Evolutionary conservation across 2,888 invertebrate species (phyloP).

Genomic region (Bruchidius siliquastri): DNA sequence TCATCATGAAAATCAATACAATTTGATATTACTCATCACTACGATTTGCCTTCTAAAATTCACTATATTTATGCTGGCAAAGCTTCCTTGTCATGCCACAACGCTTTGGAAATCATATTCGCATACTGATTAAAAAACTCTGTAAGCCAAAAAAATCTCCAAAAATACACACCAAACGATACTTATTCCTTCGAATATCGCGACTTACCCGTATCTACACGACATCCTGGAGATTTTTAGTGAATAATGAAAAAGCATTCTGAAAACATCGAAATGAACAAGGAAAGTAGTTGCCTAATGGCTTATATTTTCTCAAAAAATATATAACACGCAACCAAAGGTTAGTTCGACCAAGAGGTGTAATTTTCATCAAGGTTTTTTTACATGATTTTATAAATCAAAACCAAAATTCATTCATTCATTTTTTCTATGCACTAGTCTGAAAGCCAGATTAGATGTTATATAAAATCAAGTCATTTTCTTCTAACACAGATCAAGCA

Average conservation of each 20-base stretch:
- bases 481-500: too few species aligned
- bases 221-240: conserved; percentile 28
- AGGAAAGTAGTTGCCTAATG: conserved; percentile 4
- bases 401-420: too few species aligned
- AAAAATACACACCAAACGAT: conserved; percentile 5
- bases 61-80: background rate
- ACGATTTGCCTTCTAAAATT: background rate
- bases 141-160: background rate
- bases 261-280: conserved; percentile 15
- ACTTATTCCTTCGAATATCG: conserved; percentile 8
- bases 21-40: background rate
- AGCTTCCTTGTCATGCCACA: conserved; percentile 1
- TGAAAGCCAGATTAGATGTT: too few species aligned
- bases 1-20: background rate
- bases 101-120: background rate
- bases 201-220: conserved; percentile 28
- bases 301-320: conserved; percentile 8
- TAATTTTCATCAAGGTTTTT: background rate
- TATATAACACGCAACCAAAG: background rate
- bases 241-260: conserved; percentile 19
- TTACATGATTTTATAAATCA: too few species aligned
- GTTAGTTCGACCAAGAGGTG: background rate
- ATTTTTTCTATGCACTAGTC: too few species aligned
- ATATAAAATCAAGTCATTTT: too few species aligned
- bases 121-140: background rate